phyloP scores from a whole-genome alignment of 2,888 invertebrate genomes.

The Leucoma salicis region DNA sequence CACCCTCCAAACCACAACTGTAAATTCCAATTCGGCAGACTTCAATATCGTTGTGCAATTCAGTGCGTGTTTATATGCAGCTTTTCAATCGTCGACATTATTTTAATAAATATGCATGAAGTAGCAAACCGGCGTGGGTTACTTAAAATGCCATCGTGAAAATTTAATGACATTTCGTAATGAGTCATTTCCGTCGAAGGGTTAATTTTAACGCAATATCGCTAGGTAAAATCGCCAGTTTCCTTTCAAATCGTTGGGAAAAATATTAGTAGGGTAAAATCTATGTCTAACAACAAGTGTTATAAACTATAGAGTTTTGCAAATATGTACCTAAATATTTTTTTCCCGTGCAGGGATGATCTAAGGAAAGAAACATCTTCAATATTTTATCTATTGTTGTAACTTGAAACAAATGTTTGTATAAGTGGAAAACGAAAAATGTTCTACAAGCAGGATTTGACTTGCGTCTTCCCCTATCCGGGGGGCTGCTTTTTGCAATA shows the following conservation, averaged over 20 bases:
- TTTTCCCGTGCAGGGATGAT: no score
- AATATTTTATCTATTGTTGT: no score
- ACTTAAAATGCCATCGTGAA: constrained; percentile 79
- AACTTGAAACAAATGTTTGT: no score
- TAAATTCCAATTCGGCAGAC: constrained; percentile 63
- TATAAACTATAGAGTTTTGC: no score
- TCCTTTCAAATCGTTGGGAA: constrained; percentile 45
- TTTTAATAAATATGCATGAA: constrained; percentile 82
- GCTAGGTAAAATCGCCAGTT: constrained; percentile 63
- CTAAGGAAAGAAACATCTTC: no score
- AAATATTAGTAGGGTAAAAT: constrained; percentile 35
- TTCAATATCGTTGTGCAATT: constrained; percentile 56
- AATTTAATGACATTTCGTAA: constrained; percentile 80
- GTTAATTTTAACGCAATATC: constrained; percentile 74
- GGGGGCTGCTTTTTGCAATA: no score
- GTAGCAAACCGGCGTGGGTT: constrained; percentile 71
- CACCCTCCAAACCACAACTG: constrained; percentile 67
- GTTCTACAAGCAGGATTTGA: no score
- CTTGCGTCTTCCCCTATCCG: no score
- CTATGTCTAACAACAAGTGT: constrained; percentile 18
- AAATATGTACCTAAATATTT: constrained; percentile 38
- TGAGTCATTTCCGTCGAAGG: constrained; percentile 79
- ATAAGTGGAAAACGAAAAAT: no score
- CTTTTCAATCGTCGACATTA: constrained; percentile 80
- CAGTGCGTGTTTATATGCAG: constrained; percentile 79